Evolutionary conservation across 2,888 invertebrate species (phyloP).

Genomic region (Coelinius sp.): DNA sequence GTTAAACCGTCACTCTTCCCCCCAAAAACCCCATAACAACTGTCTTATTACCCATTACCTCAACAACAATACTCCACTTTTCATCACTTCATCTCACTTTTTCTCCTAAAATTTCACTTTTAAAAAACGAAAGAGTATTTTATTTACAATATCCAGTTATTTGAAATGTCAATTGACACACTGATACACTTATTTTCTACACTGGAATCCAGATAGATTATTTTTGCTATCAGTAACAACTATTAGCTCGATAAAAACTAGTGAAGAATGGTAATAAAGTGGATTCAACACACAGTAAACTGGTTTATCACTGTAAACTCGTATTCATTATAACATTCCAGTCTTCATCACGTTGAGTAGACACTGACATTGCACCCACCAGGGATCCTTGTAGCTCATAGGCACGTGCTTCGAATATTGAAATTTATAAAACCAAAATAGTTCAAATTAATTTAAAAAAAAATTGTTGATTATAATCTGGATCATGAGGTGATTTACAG

Average conservation of each 20-base stretch:
- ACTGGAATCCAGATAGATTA: neutral
- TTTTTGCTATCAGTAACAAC: neutral
- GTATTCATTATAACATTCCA: neutral
- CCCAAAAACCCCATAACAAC: neutral
- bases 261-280: neutral
- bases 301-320: conserved; percentile 1
- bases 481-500: neutral
- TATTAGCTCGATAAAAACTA: neutral
- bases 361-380: conserved; percentile 5
- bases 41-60: neutral
- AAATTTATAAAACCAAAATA: neutral
- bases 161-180: conserved; percentile 3
- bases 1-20: neutral
- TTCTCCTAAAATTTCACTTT: conserved; percentile 8
- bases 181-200: conserved; percentile 18
- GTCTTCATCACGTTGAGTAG: neutral
- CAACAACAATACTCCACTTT: neutral
- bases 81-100: neutral
- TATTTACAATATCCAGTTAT: neutral
- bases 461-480: neutral
- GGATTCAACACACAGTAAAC: neutral
- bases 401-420: conserved; percentile 3
- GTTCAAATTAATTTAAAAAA: neutral
- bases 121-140: neutral
- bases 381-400: neutral